Evolutionary conservation across 2,113 vertebrate genomes (phyloP).

Genomic region (Craseonycteris thonglongyai): DNA sequence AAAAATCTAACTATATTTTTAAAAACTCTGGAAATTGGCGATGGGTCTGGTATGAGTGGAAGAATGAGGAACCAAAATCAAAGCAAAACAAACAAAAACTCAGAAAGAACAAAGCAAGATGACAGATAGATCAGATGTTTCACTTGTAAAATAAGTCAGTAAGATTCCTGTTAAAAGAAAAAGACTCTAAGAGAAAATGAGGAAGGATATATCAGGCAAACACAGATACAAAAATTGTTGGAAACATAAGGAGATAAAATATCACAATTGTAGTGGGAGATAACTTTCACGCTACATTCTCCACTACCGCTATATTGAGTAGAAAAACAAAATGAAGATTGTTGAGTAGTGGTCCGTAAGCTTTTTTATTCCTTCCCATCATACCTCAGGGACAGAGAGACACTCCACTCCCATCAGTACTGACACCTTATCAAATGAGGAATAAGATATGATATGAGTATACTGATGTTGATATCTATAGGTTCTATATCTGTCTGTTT

Average conservation of each 20-base stretch:
- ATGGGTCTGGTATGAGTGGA: not conserved
- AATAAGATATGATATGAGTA: not conserved
- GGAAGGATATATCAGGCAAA: not conserved
- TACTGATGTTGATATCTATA: not conserved
- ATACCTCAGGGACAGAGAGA: not conserved
- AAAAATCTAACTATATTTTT: not conserved
- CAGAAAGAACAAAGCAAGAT: not conserved
- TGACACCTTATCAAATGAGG: not conserved
- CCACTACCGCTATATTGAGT: fast-evolving
- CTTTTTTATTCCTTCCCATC: too few relatives aligned
- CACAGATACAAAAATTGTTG: not conserved
- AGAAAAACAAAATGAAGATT: not conserved
- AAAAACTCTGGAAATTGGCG: not conserved
- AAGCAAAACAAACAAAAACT: not conserved
- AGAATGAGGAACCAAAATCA: not conserved
- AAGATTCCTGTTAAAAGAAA: not conserved
- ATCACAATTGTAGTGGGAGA: not conserved
- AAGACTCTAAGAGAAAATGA: not conserved
- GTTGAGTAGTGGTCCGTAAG: not conserved
- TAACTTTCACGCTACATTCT: not conserved
- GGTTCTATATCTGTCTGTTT: too few relatives aligned
- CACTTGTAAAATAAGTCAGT: not conserved
- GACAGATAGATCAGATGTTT: not conserved
- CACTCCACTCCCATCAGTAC: not conserved
- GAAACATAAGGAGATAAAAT: not conserved